Evolutionary conservation across 2,888 invertebrate species (phyloP).

Genomic region (Sabatieria punctata): DNA sequence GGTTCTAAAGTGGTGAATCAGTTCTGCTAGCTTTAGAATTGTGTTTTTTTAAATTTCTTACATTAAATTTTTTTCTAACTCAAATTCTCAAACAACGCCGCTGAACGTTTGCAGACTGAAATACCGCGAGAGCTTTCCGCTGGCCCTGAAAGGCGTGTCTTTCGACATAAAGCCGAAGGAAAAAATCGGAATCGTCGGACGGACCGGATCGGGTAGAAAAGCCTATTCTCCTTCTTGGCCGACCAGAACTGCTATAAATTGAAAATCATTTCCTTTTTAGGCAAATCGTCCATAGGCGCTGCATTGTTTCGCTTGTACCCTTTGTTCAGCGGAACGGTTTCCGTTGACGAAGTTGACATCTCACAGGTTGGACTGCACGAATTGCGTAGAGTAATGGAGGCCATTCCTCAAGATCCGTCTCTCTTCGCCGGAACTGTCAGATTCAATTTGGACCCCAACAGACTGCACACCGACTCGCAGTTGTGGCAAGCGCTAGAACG

Average conservation of each 20-base stretch:
- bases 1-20: too few relatives aligned
- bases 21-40: too few relatives aligned
- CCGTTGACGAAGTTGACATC: slow-evolving; percentile 22
- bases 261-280: slow-evolving; percentile 23
- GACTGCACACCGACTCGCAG: slow-evolving; percentile 55
- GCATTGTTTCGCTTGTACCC: slow-evolving; percentile 46
- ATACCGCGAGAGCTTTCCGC: slow-evolving; percentile 37
- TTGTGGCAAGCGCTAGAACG: slow-evolving; percentile 73
- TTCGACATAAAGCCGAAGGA: slow-evolving; percentile 42
- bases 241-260: too few relatives aligned
- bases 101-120: slow-evolving; percentile 34
- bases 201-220: slow-evolving; percentile 40
- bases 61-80: too few relatives aligned
- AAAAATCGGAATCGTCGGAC: slow-evolving; percentile 45
- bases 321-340: slow-evolving; percentile 28
- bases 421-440: slow-evolving; percentile 48
- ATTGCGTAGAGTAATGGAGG: slow-evolving; percentile 34
- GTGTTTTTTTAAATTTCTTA: too few relatives aligned
- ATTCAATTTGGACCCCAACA: slow-evolving; percentile 79
- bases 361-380: slow-evolving; percentile 35
- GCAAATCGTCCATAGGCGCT: slow-evolving; percentile 44
- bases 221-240: background rate
- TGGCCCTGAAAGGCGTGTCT: slow-evolving; percentile 41
- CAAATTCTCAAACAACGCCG: too few relatives aligned
- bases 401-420: slow-evolving; percentile 48